phyloP scores from a whole-genome alignment of 1,140 invertebrate genomes.

The Panulirus ornatus region DNA sequence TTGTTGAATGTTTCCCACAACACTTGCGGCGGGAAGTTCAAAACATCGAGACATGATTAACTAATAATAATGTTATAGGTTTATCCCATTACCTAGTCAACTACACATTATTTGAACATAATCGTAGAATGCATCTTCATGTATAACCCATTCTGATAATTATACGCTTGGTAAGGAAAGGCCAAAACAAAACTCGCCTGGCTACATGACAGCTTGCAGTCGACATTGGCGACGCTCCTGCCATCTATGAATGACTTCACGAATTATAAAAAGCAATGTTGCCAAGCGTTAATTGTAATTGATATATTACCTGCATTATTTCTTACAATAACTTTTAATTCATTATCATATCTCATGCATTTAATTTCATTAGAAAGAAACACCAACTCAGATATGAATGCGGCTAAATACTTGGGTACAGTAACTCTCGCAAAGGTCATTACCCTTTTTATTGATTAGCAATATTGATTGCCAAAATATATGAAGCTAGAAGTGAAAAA shows the following conservation, averaged over 20 bases:
- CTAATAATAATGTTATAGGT: neutral
- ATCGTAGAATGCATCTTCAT: neutral
- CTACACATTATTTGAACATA: neutral
- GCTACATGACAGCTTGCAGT: constrained; percentile 46
- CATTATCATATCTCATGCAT: too few relatives aligned
- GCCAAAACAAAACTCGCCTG: constrained; percentile 9
- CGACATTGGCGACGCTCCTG: constrained; percentile 35
- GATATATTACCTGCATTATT: neutral
- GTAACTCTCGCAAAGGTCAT: too few relatives aligned
- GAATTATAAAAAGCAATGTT: neutral
- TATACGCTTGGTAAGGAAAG: neutral
- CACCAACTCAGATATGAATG: too few relatives aligned
- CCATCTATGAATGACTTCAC: constrained; percentile 38
- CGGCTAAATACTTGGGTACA: too few relatives aligned
- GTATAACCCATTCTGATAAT: neutral
- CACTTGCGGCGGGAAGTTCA: constrained; percentile 15
- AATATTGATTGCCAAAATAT: constrained; percentile 30
- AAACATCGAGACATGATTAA: neutral
- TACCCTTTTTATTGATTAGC: constrained; percentile 55
- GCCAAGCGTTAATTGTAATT: constrained; percentile 12
- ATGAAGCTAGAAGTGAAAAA: too few relatives aligned
- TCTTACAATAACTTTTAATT: too few relatives aligned
- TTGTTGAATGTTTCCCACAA: constrained; percentile 5
- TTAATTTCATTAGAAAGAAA: too few relatives aligned
- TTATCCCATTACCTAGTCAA: neutral